Percentiles rank a stretch among this genome's conserved stretches.
Evolutionary conservation across 2,888 invertebrate species (phyloP).

Genomic region (Melinaea marsaeus): DNA sequence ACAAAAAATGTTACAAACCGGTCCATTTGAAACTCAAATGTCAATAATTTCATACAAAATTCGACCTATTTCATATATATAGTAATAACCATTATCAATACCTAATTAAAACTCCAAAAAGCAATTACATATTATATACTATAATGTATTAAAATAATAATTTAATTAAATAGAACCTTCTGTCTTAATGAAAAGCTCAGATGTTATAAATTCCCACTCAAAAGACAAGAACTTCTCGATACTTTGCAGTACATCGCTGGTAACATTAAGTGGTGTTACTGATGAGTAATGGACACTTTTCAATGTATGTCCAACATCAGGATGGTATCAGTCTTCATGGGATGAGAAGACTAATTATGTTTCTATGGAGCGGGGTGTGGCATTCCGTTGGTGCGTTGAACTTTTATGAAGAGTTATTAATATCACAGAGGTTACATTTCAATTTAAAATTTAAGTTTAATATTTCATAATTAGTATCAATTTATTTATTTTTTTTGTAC

Average conservation of each 20-base stretch:
- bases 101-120: background rate
- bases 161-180: slow-evolving; percentile 44
- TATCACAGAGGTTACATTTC: slow-evolving; percentile 32
- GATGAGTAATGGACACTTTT: slow-evolving; percentile 23
- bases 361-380: slow-evolving; percentile 67
- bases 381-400: slow-evolving; percentile 65
- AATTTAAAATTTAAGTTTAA: too few species aligned
- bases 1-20: too few species aligned
- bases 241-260: slow-evolving; percentile 32
- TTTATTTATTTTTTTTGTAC: too few species aligned
- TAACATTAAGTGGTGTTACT: slow-evolving; percentile 19
- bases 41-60: too few species aligned
- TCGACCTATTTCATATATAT: too few species aligned
- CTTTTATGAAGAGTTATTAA: slow-evolving; percentile 40
- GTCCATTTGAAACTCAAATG: too few species aligned
- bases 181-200: slow-evolving; percentile 35
- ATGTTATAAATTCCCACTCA: slow-evolving; percentile 30
- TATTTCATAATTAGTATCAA: too few species aligned
- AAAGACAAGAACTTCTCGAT: slow-evolving; percentile 9
- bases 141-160: slow-evolving; percentile 14
- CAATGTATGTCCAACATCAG: slow-evolving; percentile 50
- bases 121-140: too few species aligned
- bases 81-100: background rate
- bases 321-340: slow-evolving; percentile 51
- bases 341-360: slow-evolving; percentile 73